phyloP scores from a whole-genome alignment of 2,888 invertebrate species.

The Caenorhabditis panamensis region DNA sequence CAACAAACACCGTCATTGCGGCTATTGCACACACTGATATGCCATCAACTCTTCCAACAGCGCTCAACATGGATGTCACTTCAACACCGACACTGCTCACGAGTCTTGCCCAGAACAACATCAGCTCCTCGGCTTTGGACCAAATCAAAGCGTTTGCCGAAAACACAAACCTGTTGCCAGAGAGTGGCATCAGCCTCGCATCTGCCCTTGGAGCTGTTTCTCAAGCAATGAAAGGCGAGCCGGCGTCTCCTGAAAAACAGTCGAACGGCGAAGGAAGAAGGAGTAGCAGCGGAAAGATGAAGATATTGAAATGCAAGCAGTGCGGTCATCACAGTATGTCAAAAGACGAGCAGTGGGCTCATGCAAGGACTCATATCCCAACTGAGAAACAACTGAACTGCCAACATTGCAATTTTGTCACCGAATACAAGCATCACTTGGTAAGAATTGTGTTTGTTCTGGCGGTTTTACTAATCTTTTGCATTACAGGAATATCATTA shows the following conservation, averaged over 20 bases:
- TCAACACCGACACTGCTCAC: conserved; percentile 49
- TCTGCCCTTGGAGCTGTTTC: conserved; percentile 63
- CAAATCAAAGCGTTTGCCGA: conserved; percentile 84
- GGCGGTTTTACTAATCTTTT: background rate
- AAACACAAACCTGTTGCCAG: conserved; percentile 83
- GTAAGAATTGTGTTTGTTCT: no score
- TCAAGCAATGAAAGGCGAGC: conserved; percentile 74
- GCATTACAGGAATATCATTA: conserved; percentile 89
- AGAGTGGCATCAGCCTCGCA: conserved; percentile 60
- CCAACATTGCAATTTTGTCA: conserved; percentile 95
- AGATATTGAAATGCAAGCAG: conserved; percentile 93
- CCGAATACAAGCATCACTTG: conserved; percentile 97
- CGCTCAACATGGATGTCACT: conserved; percentile 41
- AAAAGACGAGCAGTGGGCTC: conserved; percentile 93
- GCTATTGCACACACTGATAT: conserved; percentile 30
- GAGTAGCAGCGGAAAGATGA: conserved; percentile 82
- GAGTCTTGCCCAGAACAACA: conserved; percentile 16
- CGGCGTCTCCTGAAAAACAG: conserved; percentile 81
- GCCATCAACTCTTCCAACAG: conserved; percentile 30
- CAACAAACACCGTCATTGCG: conserved; percentile 64
- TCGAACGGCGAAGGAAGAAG: conserved; percentile 56
- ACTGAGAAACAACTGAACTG: conserved; percentile 93
- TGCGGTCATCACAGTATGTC: conserved; percentile 90
- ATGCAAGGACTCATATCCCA: conserved; percentile 91
- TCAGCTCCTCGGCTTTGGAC: conserved; percentile 72